phyloP scores from a whole-genome alignment of 2,797 vertebrate genomes.

The Pangasius larnaudii region DNA sequence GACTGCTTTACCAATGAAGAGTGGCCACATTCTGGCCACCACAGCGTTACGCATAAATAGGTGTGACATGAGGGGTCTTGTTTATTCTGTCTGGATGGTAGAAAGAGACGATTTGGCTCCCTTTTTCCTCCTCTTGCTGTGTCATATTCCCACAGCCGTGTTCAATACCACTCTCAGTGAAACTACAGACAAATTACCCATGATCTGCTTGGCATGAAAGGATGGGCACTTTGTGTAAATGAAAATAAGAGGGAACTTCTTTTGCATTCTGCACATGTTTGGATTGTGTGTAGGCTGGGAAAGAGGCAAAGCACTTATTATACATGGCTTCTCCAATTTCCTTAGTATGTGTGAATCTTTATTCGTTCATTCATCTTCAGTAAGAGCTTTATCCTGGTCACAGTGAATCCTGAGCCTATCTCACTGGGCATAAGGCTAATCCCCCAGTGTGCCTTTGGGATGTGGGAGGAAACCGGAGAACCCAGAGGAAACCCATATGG shows the following conservation, averaged over 20 bases:
- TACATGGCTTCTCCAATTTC: background rate
- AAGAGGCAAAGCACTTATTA: conserved; percentile 28
- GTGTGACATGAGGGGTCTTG: conserved; percentile 73
- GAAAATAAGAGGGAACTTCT: background rate
- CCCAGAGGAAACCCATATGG: background rate
- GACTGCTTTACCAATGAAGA: conserved; percentile 81
- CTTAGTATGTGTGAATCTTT: conserved; percentile 23
- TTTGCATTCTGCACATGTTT: conserved; percentile 37
- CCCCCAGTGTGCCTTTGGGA: too few relatives aligned
- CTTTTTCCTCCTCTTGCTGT: conserved; percentile 34
- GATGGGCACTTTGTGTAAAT: conserved; percentile 27
- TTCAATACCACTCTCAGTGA: conserved; percentile 7
- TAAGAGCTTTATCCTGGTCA: background rate
- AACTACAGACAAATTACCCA: conserved; percentile 36
- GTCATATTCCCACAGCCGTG: conserved; percentile 49
- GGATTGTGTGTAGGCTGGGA: conserved; percentile 1
- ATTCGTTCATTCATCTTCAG: background rate
- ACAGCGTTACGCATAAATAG: conserved; percentile 73
- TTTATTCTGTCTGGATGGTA: conserved; percentile 62
- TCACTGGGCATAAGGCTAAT: background rate
- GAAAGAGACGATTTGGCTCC: conserved; percentile 61
- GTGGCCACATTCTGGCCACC: conserved; percentile 65
- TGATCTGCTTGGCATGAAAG: conserved; percentile 11
- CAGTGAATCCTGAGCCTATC: background rate
- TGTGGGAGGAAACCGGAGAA: background rate